Evolutionary conservation across 2,888 invertebrate genomes (phyloP).

Genomic region (Autographa pulchrina): DNA sequence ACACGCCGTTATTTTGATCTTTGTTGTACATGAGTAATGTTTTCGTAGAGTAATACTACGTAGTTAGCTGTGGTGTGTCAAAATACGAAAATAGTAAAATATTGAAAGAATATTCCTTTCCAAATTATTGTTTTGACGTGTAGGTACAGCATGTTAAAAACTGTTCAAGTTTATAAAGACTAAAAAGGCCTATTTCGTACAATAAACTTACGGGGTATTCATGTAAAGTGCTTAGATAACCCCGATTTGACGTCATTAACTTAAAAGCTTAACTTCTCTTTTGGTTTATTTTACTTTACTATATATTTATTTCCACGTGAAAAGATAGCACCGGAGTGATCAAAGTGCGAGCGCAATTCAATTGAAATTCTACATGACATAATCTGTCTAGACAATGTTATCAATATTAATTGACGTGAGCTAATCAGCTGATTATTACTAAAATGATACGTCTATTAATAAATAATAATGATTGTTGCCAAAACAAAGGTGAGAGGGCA

Average conservation of each 20-base stretch:
- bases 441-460: constrained; percentile 46
- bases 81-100: background rate
- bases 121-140: no score
- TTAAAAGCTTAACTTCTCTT: no score
- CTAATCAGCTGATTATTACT: constrained; percentile 47
- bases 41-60: background rate
- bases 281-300: no score
- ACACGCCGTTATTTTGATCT: constrained; percentile 31
- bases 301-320: no score
- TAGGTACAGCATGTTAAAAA: no score
- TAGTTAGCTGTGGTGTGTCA: background rate
- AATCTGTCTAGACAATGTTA: constrained; percentile 18
- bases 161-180: no score
- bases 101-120: no score
- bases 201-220: no score
- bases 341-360: background rate
- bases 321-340: background rate
- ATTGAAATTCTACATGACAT: background rate
- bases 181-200: no score
- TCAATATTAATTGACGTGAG: constrained; percentile 18
- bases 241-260: no score
- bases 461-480: constrained; percentile 19
- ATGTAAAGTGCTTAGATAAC: no score
- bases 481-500: constrained; percentile 21
- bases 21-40: constrained; percentile 8